Conservation (phyloP, 1,140 invertebrate genomes). For the Myzus persicae region DNA sequence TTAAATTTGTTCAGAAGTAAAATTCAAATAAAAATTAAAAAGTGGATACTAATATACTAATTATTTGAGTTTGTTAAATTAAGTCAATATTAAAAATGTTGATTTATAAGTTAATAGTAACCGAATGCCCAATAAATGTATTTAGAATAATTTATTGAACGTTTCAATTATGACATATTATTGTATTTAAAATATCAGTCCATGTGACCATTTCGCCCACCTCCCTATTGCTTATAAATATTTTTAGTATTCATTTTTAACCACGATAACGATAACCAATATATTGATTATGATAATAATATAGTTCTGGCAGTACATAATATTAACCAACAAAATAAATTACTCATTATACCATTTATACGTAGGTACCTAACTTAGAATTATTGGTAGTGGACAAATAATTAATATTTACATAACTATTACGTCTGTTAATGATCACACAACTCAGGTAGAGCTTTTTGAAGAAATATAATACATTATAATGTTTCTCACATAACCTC, state of each 20-base stretch:
- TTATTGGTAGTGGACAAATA: too few relatives aligned
- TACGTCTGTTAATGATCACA: too few relatives aligned
- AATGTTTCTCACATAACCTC: not conserved
- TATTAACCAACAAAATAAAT: too few relatives aligned
- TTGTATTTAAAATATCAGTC: not conserved
- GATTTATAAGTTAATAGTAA: not conserved
- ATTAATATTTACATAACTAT: too few relatives aligned
- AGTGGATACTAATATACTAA: not conserved
- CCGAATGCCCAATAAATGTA: not conserved
- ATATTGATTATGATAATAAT: not conserved
- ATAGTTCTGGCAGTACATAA: too few relatives aligned
- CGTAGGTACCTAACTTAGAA: too few relatives aligned
- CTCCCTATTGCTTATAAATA: not conserved
- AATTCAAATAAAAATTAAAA: not conserved
- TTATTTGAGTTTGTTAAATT: not conserved
- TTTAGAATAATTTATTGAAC: not conserved
- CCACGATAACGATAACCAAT: not conserved
- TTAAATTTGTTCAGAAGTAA: not conserved
- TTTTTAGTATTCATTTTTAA: not conserved
- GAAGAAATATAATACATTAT: too few relatives aligned
- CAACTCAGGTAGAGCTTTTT: too few relatives aligned
- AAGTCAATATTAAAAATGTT: not conserved
- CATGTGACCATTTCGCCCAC: not conserved
- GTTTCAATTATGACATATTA: not conserved
- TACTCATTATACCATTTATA: too few relatives aligned